Percentiles rank a stretch among this genome's conserved stretches.
Conservation (phyloP, 2,888 invertebrate species). For the Euproctis similis region DNA sequence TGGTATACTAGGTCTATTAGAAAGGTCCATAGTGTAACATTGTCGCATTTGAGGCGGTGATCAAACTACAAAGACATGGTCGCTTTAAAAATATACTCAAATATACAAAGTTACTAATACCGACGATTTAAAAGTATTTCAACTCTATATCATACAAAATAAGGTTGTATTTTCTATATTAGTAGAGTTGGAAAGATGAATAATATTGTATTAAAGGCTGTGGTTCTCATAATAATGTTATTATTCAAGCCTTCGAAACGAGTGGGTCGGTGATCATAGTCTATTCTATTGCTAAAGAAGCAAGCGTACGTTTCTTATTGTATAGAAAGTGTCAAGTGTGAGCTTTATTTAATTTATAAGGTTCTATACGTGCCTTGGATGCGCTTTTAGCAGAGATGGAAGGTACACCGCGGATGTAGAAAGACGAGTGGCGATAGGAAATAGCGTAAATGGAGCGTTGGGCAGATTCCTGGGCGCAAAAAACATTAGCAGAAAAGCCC, state of each 20-base stretch:
- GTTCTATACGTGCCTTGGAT: too few relatives aligned
- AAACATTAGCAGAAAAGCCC: too few relatives aligned
- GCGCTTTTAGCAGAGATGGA: too few relatives aligned
- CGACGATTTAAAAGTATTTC: background rate
- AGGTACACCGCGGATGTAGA: too few relatives aligned
- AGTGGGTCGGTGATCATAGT: slow-evolving; percentile 65
- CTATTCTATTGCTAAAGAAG: slow-evolving; percentile 57
- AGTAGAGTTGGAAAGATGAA: too few relatives aligned
- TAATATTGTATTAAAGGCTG: slow-evolving; percentile 24
- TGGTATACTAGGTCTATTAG: slow-evolving; percentile 37
- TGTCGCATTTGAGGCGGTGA: slow-evolving; percentile 53
- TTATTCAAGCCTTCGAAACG: slow-evolving; percentile 55
- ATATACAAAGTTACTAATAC: slow-evolving; percentile 29
- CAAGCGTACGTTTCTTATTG: slow-evolving; percentile 48
- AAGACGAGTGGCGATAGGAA: too few relatives aligned
- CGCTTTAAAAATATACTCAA: slow-evolving; percentile 59
- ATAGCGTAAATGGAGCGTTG: too few relatives aligned
- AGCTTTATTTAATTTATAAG: slow-evolving; percentile 11
- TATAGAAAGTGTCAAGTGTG: slow-evolving; percentile 28
- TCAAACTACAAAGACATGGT: slow-evolving; percentile 67
- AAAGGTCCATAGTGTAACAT: slow-evolving; percentile 46
- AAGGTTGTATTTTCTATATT: too few relatives aligned
- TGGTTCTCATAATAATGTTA: slow-evolving; percentile 64
- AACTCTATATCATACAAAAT: slow-evolving; percentile 14
- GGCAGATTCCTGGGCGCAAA: too few relatives aligned